These are phyloP conservation scores for Rhagonycha fulva DNA, from an alignment of 2,888 invertebrate genomes.

Conservation along the genomic window DNA sequence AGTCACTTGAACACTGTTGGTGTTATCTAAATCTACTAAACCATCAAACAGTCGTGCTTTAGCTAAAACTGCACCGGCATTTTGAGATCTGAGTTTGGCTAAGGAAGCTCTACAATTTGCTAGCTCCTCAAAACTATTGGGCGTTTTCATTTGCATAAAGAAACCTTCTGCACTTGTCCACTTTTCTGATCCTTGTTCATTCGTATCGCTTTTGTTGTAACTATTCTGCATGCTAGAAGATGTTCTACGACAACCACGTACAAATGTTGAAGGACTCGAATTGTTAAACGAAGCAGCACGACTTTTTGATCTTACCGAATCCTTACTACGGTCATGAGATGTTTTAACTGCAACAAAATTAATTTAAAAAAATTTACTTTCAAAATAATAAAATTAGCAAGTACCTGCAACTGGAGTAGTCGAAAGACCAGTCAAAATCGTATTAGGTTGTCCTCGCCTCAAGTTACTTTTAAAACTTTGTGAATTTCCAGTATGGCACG, in stretches of 20 bases:
- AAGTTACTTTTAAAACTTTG: constrained; percentile 57
- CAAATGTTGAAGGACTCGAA: neutral
- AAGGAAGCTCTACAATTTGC: constrained; percentile 72
- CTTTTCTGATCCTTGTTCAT: constrained; percentile 41
- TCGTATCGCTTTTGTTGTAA: neutral
- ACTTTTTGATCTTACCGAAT: neutral
- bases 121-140: constrained; percentile 57
- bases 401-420: constrained; percentile 5
- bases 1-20: neutral
- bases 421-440: constrained; percentile 51
- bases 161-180: constrained; percentile 55
- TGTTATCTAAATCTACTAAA: constrained; percentile 41
- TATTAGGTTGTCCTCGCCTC: constrained; percentile 59
- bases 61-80: constrained; percentile 80
- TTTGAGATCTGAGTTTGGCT: constrained; percentile 71
- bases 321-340: neutral
- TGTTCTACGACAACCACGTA: neutral
- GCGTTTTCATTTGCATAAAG: constrained; percentile 57
- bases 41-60: constrained; percentile 77
- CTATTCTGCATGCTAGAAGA: neutral
- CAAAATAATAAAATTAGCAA: neutral
- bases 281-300: neutral
- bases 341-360: neutral
- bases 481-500: constrained; percentile 61
- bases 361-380: neutral